phyloP scores from a whole-genome alignment of 2,113 vertebrate genomes.

The Amphiprion ocellaris region DNA sequence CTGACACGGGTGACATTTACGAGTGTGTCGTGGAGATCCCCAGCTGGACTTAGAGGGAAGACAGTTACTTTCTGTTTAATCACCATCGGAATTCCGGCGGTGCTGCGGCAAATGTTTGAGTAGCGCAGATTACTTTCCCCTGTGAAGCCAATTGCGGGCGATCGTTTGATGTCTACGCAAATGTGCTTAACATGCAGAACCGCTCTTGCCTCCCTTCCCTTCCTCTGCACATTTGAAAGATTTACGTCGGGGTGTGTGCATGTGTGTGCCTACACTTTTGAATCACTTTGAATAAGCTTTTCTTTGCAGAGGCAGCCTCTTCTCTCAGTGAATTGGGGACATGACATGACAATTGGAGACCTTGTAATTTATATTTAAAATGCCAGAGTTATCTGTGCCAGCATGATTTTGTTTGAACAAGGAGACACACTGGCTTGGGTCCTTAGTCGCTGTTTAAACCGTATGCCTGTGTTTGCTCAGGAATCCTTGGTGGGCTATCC shows the following conservation, averaged over 20 bases:
- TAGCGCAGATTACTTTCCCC: slow-evolving; percentile 63
- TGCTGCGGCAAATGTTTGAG: slow-evolving; percentile 73
- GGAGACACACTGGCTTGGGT: slow-evolving; percentile 32
- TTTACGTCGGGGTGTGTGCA: slow-evolving; percentile 65
- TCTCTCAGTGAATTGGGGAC: slow-evolving; percentile 72
- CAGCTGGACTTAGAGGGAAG: slow-evolving; percentile 44
- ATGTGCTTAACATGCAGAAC: slow-evolving; percentile 72
- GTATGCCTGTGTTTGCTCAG: slow-evolving; percentile 63
- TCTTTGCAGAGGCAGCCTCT: slow-evolving; percentile 58
- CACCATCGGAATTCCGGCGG: slow-evolving; percentile 61
- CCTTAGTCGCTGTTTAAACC: slow-evolving; percentile 54
- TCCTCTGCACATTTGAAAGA: slow-evolving; percentile 59
- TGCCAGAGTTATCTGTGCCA: slow-evolving; percentile 62
- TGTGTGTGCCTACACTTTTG: slow-evolving; percentile 55
- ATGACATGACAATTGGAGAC: slow-evolving; percentile 75
- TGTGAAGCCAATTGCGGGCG: slow-evolving; percentile 49
- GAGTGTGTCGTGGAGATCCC: slow-evolving; percentile 60
- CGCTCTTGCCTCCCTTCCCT: slow-evolving; percentile 30
- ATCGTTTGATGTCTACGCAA: slow-evolving; percentile 71
- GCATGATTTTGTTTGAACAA: slow-evolving; percentile 66
- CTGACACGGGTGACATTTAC: slow-evolving; percentile 70
- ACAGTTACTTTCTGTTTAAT: slow-evolving; percentile 67
- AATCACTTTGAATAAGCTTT: slow-evolving; percentile 74
- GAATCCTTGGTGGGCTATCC: slow-evolving; percentile 70
- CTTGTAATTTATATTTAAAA: slow-evolving; percentile 80